These are phyloP conservation scores for Tinamus guttatus DNA, from an alignment of 2,113 vertebrate species.

Conservation along the genomic window DNA sequence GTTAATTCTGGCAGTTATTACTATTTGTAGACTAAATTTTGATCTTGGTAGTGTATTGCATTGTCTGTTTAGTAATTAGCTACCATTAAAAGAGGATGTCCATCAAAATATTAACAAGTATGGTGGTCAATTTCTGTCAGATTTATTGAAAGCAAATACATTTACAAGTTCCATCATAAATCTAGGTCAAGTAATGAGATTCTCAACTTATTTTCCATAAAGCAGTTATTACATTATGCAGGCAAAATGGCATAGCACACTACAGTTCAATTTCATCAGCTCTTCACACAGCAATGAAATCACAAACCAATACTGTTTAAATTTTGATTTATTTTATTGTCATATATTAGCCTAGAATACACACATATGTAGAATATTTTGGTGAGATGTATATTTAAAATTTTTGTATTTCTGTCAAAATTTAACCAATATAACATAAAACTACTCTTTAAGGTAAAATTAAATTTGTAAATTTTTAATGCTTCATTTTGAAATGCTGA, in stretches of 20 bases:
- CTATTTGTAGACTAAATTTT: conserved; percentile 48
- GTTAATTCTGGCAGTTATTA: conserved; percentile 44
- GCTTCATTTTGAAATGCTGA: background rate
- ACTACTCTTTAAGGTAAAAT: background rate
- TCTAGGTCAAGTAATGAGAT: conserved; percentile 47
- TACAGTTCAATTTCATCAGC: conserved; percentile 49
- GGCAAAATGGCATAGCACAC: conserved; percentile 33
- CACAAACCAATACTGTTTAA: background rate
- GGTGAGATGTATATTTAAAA: background rate
- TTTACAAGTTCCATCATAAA: conserved; percentile 56
- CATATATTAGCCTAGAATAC: background rate
- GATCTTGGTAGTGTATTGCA: background rate
- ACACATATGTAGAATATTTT: background rate
- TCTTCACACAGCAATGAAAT: conserved; percentile 6
- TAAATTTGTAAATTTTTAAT: background rate
- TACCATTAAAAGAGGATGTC: conserved; percentile 27
- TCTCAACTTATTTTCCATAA: conserved; percentile 58
- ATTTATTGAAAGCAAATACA: conserved; percentile 64
- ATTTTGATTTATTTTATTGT: conserved; percentile 18
- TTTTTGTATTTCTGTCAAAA: background rate
- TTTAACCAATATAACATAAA: background rate
- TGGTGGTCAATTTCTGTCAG: conserved; percentile 38
- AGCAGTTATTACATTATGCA: conserved; percentile 34
- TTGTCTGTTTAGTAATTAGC: conserved; percentile 56
- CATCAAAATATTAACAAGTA: conserved; percentile 56